Evolutionary conservation across 2,113 vertebrate species (phyloP).

Genomic region (Microcebus tavaratra): DNA sequence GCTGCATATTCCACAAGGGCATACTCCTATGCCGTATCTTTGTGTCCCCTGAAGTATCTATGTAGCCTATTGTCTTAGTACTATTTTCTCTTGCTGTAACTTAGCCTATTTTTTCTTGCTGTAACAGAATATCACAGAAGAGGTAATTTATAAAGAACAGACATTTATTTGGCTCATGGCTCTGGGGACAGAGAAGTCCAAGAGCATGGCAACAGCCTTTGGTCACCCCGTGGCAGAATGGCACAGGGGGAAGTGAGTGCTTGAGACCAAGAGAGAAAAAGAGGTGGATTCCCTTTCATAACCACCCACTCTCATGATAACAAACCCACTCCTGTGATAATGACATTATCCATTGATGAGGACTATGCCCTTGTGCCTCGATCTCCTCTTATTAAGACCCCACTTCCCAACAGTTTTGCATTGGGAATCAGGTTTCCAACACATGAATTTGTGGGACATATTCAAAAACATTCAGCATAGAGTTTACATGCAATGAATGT

Average conservation of each 20-base stretch:
- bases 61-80: not conserved
- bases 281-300: not conserved
- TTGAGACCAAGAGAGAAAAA: not conserved
- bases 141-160: not conserved
- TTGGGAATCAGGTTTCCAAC: not conserved
- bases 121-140: not conserved
- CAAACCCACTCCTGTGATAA: not conserved
- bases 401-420: not conserved
- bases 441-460: not conserved
- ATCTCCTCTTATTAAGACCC: not conserved
- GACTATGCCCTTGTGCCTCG: not conserved
- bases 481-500: not conserved
- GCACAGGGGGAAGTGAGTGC: not conserved
- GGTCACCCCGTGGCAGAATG: not conserved
- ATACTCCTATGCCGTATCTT: not conserved
- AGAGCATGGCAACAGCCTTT: not conserved
- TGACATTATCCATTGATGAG: not conserved
- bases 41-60: fast-evolving
- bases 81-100: not conserved
- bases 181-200: not conserved
- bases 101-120: not conserved
- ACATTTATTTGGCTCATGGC: not conserved
- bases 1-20: too few relatives aligned
- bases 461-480: not conserved
- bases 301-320: not conserved